Base-by-base conservation (phyloP, 1,140 invertebrate species). In the Lysiphlebus fabarum region DNA sequence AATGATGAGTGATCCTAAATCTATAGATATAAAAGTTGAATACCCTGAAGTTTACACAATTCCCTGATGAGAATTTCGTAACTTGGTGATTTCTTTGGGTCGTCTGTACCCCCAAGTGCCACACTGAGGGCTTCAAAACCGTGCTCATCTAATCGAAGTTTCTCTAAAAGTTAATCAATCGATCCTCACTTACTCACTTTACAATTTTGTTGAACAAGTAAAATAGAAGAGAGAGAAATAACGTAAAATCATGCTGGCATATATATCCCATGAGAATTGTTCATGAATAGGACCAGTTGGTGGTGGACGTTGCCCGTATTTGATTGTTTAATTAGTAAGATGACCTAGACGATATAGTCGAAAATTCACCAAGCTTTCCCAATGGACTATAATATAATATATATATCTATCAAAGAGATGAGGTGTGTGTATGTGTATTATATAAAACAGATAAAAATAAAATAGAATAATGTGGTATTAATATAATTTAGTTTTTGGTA, bases 251-350 rank as follows among this genome's bases (percentile, higher is more conserved):
- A 37, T 51, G 49, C 34, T 51, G 36, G 49, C 38, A 51, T 37
- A 51, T 26, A 26, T 26, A 26, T 26, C 49, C 49, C 49, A 34
- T 51, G 49, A 51, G 49, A 51, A 51, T 51, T 51, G 36, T 68
- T 68, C 70, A 58, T 49, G 72, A 75, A 71, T 68, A 70, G 67
- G 63, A 49, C 57, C 61, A 51, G 49, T 38, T 34, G 67, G 66
- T 60, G 66, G 68, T 65, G 62, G 65, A 66, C 40, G 33, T 42
- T 66, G 63, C 77, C 76, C 77, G 76, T 77, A 80, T 80, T 78
- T 79, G 77, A 80, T 80, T 78, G 77, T 78, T 80, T 78, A 79
- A 79, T 80, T 79, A 80, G 77, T 75, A 77, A 73, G 75, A 79
- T 80, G 76, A 78, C 76, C 76, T 69, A 67, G 38, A 67, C 66